These are phyloP conservation scores for Leptura quadrifasciata DNA, from an alignment of 2,888 invertebrate genomes.

Conservation along the genomic window DNA sequence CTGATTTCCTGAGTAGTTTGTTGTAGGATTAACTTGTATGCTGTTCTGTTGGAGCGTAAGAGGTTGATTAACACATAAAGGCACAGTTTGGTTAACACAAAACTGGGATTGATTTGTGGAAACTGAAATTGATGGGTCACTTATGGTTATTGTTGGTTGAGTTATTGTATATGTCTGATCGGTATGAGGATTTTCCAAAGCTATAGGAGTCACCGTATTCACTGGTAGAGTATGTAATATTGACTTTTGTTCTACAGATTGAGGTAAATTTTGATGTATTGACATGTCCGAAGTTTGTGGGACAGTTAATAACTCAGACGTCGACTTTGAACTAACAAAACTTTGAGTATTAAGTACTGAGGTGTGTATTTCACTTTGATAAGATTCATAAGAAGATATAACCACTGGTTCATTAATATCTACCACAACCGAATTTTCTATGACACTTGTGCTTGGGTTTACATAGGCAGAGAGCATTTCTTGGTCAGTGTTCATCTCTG, in stretches of 20 bases:
- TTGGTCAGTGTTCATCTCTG: constrained; percentile 74
- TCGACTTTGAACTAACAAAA: constrained; percentile 66
- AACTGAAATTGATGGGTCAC: constrained; percentile 55
- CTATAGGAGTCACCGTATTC: constrained; percentile 52
- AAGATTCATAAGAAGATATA: constrained; percentile 69
- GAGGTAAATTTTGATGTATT: constrained; percentile 52
- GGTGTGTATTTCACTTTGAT: constrained; percentile 70
- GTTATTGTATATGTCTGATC: constrained; percentile 57
- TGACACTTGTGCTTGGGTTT: constrained; percentile 43
- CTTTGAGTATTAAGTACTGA: constrained; percentile 70
- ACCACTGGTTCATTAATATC: constrained; percentile 64
- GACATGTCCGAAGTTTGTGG: constrained; percentile 59
- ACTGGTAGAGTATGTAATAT: constrained; percentile 59
- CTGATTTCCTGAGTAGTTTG: constrained; percentile 51
- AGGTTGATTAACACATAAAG: constrained; percentile 66
- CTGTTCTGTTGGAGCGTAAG: constrained; percentile 55
- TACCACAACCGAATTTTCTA: constrained; percentile 52
- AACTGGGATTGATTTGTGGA: constrained; percentile 59
- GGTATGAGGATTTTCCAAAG: constrained; percentile 50
- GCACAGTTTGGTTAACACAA: constrained; percentile 65
- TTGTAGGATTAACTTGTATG: constrained; percentile 52
- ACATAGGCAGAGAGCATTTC: constrained; percentile 50
- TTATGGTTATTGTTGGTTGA: constrained; percentile 54
- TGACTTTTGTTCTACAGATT: constrained; percentile 57
- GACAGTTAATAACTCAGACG: constrained; percentile 63